Percentiles rank a stretch among this genome's conserved stretches.
These are phyloP conservation scores for Schizopygopsis pylzovi DNA, from an alignment of 2,797 vertebrate species.

Conservation along the genomic window DNA sequence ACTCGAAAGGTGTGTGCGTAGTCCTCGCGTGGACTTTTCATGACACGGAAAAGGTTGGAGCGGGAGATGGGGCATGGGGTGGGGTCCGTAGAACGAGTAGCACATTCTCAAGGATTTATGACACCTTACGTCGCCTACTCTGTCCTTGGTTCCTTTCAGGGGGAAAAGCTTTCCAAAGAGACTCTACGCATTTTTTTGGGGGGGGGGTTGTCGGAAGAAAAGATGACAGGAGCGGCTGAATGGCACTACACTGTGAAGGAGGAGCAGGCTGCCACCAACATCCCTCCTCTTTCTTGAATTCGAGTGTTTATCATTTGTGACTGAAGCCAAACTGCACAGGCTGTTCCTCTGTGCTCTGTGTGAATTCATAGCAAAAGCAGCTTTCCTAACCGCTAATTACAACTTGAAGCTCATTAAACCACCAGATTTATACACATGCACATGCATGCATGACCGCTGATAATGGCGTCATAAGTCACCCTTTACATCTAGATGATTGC, in stretches of 20 bases:
- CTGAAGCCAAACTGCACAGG: conserved; percentile 24
- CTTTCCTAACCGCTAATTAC: conserved; percentile 33
- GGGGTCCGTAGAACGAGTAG: conserved; percentile 46
- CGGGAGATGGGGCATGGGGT: conserved; percentile 28
- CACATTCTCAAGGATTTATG: conserved; percentile 60
- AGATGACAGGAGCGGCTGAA: conserved; percentile 53
- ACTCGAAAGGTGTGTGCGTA: conserved; percentile 46
- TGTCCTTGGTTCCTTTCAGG: conserved; percentile 60
- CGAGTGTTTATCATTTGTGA: conserved; percentile 12
- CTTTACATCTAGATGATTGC: conserved; percentile 26
- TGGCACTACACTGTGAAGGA: conserved; percentile 39
- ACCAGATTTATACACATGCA: conserved; percentile 11
- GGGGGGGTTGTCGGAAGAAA: conserved; percentile 28
- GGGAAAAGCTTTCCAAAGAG: conserved; percentile 49
- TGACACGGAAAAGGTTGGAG: conserved; percentile 46
- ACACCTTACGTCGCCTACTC: conserved; percentile 48
- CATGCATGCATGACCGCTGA: conserved; percentile 52
- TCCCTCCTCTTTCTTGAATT: conserved; percentile 44
- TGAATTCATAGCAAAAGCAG: conserved; percentile 37
- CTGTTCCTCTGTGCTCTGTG: conserved; percentile 3
- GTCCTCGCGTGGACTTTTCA: conserved; percentile 25
- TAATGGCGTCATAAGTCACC: conserved; percentile 40
- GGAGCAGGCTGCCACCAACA: conserved; percentile 31
- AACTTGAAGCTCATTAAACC: conserved; percentile 43
- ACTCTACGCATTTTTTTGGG: conserved; percentile 9